These are phyloP conservation scores for Gyrodactylus bullatarudis DNA, from an alignment of 1,140 invertebrate genomes.

Conservation along the genomic window DNA sequence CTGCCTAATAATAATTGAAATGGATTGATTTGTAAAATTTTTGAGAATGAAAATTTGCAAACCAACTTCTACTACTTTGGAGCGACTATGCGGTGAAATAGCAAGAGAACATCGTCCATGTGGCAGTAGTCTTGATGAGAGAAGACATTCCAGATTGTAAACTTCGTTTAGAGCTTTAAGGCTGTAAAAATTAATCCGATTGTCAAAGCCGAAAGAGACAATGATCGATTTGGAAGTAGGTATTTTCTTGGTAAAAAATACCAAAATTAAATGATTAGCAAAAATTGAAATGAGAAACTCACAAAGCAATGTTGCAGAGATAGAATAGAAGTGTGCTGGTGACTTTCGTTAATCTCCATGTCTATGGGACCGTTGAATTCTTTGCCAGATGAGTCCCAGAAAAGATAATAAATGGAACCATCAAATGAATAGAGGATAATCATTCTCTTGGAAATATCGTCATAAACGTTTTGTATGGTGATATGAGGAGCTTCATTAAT, in stretches of 20 bases:
- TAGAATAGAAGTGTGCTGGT: background rate
- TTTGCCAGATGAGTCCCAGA: background rate
- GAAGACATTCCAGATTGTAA: background rate
- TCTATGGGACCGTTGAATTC: background rate
- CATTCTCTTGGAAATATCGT: background rate
- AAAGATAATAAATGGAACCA: background rate
- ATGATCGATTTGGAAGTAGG: background rate
- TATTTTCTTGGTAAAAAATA: background rate
- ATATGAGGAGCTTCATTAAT: background rate
- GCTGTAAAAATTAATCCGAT: background rate
- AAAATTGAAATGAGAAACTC: background rate
- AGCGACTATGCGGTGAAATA: background rate
- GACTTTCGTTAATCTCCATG: background rate
- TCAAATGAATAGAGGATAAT: background rate
- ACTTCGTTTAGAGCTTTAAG: background rate
- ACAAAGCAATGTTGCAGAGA: background rate
- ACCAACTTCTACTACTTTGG: background rate
- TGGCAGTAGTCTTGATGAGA: background rate
- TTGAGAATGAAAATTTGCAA: background rate
- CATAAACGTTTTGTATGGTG: background rate
- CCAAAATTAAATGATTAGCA: too few relatives aligned
- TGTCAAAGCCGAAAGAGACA: background rate
- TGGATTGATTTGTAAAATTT: too few relatives aligned
- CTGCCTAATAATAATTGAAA: too few relatives aligned
- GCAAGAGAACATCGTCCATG: background rate